Conservation (phyloP, 2,113 vertebrate species). For the Phalacrocorax carbo region DNA sequence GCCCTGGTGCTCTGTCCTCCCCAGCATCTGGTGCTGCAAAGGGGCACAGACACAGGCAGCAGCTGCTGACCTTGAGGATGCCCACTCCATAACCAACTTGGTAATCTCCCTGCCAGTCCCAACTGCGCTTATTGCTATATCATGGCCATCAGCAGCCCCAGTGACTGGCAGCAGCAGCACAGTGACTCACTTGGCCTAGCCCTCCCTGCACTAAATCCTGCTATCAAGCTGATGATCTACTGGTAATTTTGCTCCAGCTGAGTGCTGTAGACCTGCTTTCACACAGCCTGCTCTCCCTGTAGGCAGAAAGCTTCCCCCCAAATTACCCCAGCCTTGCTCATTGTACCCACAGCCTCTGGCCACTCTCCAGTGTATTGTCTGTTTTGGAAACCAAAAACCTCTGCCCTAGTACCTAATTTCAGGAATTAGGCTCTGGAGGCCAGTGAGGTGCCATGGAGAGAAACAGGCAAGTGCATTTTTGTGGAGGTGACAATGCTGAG, state of each 20-base stretch:
- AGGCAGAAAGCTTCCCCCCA: constrained; percentile 56
- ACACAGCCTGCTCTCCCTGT: constrained; percentile 47
- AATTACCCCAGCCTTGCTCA: constrained; percentile 7
- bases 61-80: neutral
- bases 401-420: constrained; percentile 51
- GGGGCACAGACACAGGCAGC: neutral
- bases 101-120: neutral
- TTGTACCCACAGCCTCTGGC: constrained; percentile 53
- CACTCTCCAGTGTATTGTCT: constrained; percentile 18
- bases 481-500: neutral
- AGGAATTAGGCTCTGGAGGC: constrained; percentile 24
- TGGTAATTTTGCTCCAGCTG: constrained; percentile 18
- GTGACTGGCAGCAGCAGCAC: neutral
- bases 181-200: constrained; percentile 4
- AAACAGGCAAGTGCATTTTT: neutral
- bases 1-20: neutral
- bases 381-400: constrained; percentile 45
- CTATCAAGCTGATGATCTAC: constrained; percentile 56
- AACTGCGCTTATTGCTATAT: neutral
- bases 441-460: neutral
- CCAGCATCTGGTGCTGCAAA: neutral
- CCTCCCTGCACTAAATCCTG: neutral
- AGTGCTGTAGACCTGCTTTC: constrained; percentile 48
- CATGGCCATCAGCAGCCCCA: neutral
- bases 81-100: neutral